Conservation (phyloP, 2,888 invertebrate species). For the Limenitis camilla region DNA sequence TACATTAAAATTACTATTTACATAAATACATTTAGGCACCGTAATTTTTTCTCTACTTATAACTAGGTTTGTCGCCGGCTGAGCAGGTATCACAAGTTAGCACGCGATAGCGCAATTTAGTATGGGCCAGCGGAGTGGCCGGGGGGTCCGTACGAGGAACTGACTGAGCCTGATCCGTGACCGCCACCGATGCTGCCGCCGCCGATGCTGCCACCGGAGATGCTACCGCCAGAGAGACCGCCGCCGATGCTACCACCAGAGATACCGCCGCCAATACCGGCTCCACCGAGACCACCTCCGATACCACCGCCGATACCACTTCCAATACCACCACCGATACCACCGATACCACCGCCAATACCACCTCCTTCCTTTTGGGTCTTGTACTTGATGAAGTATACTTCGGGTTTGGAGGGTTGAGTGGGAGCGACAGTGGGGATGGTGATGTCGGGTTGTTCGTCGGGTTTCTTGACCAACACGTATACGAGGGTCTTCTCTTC, state of each 20-base stretch:
- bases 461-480: constrained; percentile 88
- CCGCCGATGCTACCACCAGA: no score
- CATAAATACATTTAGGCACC: constrained; percentile 76
- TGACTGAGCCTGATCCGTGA: constrained; percentile 45
- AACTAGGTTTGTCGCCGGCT: constrained; percentile 67
- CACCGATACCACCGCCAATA: constrained; percentile 32
- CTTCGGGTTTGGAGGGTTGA: constrained; percentile 86
- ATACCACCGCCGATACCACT: no score
- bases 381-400: constrained; percentile 90
- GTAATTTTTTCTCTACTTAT: constrained; percentile 74
- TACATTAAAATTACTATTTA: constrained; percentile 75
- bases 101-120: constrained; percentile 54
- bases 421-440: constrained; percentile 82
- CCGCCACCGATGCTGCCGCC: constrained; percentile 39
- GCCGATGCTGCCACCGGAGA: constrained; percentile 33
- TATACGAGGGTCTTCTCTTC: constrained; percentile 88
- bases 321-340: no score
- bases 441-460: constrained; percentile 86
- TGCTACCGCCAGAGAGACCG: constrained; percentile 37
- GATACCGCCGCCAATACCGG: no score
- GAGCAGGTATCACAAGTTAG: constrained; percentile 69
- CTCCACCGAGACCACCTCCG: constrained; percentile 33
- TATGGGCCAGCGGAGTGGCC: constrained; percentile 82
- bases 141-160: constrained; percentile 78
- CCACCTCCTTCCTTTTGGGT: constrained; percentile 75